Base-by-base conservation (phyloP, 2,888 invertebrate species). In the Hypselothyrea guttata region DNA sequence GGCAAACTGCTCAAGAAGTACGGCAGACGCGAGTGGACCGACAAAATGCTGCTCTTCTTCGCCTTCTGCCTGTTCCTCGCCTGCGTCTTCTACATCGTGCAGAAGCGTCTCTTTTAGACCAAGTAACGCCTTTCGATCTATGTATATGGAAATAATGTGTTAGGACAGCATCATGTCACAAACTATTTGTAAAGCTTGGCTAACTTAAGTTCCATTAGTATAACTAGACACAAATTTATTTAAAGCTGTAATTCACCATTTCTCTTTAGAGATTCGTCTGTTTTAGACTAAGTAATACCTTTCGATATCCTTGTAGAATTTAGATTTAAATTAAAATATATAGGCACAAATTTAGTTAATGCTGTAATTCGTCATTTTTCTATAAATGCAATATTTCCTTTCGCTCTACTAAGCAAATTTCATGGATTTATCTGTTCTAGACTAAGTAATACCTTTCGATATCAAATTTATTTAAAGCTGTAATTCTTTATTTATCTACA, bases 1-100 rank as follows among this genome's bases (percentile, higher is more conserved):
- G 95, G 96, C 70, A 97, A 97, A 89, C 91, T 99, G 7, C 91
- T 99, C 38, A 96, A 96, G 53, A 99, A 98, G 90, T 98, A 98
- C 88, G 97, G 97, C 2, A 91, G 98, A 49, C 92, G 98, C 31
- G 98, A 99, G 91, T 94, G 97, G 69, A 99, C 98, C 0, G 98
- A 99, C 88, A 98, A 98, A 92, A 93, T 98, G 55, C 92, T 99
- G 7, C 92, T 97, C 87, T 93, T 95, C 75, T 94, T 97, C 86
- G 96, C 97, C 58, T 95, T 97, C 89, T 92, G 94, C 3, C 96
- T 98, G 90, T 97, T 97, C 88, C 91, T 97, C 72, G 96, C 96
- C 9, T 97, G 97, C 75, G 97, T 97, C 40, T 91, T 97, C 79
- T 98, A 98, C 87, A 96, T 98, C 83, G 93, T 98, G 44, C 97